Base-by-base conservation (phyloP, 2,888 invertebrate species). In the Heliconius aoede region DNA sequence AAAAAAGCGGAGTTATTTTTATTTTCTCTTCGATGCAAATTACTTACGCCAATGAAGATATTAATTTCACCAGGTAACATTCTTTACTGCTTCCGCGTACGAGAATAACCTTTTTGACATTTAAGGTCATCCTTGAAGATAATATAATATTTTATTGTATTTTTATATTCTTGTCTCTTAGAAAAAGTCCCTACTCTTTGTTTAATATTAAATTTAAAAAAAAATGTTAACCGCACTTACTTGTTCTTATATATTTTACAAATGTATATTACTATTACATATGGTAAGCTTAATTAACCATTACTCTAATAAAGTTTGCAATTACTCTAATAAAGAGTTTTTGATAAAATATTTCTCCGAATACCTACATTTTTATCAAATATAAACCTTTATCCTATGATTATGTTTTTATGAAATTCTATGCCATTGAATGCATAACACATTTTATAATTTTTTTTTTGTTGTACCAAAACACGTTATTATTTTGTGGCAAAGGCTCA, bases 21-120 rank as follows among this genome's bases (percentile, higher is more conserved):
- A 32, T 32, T 74, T 69, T 69, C 32, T 32, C 69, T 68, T 40
- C 46, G 28, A 60, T 32, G 51, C 26, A 46, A 40, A 46, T 69
- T 62, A 69, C 51, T 68, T 61, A 26, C 69, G 60, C 55, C 61
- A 69, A 69, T 72, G 51, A 58, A 72, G 61, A n/a, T 55, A 76
- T 72, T 76, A 69, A 75, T 64, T 58, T 76, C 55, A 64, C 64
- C 55, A 51, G 64, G 36, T 64, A 58, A 58, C 58, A 55, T 69
- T 76, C 69, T 71, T 55, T 64, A 58, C 13, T 15, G 64, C 58
- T 68, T 73, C 79, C 72, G 77, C 64, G 77, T 78, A 69, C 46
- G 51, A 36, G 36, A 73, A 46, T 74, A 72, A 73, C 64, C 60
- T 24, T 71, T 55, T 60, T 73, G 77, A 60, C 73, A 79, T 79